phyloP scores from a whole-genome alignment of 2,113 vertebrate genomes.

The Zosterops pallidus region DNA sequence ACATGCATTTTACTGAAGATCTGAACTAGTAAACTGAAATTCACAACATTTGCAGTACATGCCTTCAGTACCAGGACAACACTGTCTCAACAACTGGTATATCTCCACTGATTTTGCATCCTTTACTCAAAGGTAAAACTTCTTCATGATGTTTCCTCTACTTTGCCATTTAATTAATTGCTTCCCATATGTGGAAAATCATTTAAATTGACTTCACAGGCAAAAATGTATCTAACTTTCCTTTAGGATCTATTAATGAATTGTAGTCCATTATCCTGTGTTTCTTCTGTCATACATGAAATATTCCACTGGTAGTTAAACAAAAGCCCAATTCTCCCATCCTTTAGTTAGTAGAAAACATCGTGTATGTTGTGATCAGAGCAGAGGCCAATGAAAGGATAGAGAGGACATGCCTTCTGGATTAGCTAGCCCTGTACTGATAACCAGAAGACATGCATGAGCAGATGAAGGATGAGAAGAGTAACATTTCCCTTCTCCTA shows the following conservation, averaged over 20 bases:
- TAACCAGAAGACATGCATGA: neutral
- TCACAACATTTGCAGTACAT: neutral
- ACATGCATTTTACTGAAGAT: neutral
- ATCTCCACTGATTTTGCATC: neutral
- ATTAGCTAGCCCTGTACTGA: neutral
- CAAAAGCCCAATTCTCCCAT: neutral
- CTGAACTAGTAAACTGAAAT: neutral
- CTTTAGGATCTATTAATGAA: neutral
- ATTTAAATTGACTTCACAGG: neutral
- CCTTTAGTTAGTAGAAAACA: neutral
- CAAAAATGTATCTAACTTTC: neutral
- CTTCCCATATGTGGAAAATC: neutral
- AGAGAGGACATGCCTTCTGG: neutral
- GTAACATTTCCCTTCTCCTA: neutral
- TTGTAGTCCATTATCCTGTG: neutral
- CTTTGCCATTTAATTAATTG: neutral
- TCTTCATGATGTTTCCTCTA: neutral
- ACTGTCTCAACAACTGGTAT: neutral
- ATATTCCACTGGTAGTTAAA: neutral
- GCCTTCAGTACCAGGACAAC: neutral
- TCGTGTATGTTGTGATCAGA: neutral
- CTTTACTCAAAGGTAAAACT: neutral
- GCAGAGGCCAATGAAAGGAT: neutral
- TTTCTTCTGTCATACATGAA: neutral
- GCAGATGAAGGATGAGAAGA: neutral